Evolutionary conservation across 2,113 vertebrate genomes (phyloP), one percentile per base, ranked within the genome.

Genomic region (Dipodomys ordii): DNA sequence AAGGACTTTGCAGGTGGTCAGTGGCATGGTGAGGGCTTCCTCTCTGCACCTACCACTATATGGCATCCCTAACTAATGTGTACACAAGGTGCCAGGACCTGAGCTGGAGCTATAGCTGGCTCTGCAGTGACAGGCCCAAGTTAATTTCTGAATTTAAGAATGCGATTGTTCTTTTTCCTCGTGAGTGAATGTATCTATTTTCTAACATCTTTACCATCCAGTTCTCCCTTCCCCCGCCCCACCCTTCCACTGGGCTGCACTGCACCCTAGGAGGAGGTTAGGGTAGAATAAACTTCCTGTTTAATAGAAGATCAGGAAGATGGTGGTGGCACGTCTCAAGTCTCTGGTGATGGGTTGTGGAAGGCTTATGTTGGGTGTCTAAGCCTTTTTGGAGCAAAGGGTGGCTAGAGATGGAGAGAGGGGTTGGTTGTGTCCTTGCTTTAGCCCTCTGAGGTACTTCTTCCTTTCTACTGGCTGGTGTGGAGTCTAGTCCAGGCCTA

Each of bases 91-190:
- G 1, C 7, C 8, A 7, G 23, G n/a, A 0, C 22, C 8, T 78
- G n/a, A 23, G 7, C 25, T 16, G 19, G 35, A 81, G 15, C 20
- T 10, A 1, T 20, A 13, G 23, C 60, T 65, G 7, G 28, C 71
- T 74, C 23, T 84, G 22, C n/a, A 2, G n/a, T 22, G n/a, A 44
- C 19, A 7, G 62, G 53, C 39, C 79, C 67, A 69, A 44, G 35
- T 49, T 82, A 19, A 39, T 88, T 81, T 90, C 32, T 83, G 72
- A 76, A 49, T 71, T 88, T 85, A 88, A 87, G 84, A 87, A 39
- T 9, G 44, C 0, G 28, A 81, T 30, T 57, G 12, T 57, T 62
- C 5, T 15, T 67, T 71, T n/a, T 53, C 28, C 18, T 4, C 32
- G 18, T 8, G 25, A 49, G 27, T 19, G 5, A 85, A 25, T 25